A percentile compares a stretch with the other conserved stretches of the same genome.
Conservation (phyloP, 2,113 vertebrate species). For the Calidris pygmaea region DNA sequence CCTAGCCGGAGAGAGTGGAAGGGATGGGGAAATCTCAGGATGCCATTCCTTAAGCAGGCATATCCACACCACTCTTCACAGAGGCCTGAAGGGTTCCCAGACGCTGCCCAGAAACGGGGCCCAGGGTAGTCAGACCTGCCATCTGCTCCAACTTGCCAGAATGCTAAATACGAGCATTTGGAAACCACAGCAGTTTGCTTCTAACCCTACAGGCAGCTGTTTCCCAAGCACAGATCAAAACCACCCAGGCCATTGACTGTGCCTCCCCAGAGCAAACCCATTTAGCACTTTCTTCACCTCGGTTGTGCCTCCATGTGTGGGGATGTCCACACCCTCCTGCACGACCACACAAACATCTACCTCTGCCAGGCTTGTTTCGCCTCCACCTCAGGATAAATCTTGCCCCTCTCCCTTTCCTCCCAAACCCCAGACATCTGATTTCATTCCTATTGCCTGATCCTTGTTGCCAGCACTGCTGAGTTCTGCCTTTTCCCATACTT, state of each 20-base stretch:
- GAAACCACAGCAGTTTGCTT: conserved; percentile 18
- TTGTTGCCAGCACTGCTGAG: neutral
- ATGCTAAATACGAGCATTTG: conserved; percentile 9
- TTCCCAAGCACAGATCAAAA: neutral
- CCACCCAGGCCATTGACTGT: neutral
- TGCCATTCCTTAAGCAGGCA: conserved; percentile 41
- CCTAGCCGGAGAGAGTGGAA: neutral
- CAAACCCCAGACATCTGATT: neutral
- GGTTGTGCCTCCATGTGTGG: neutral
- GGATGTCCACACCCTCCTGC: neutral
- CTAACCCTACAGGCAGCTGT: neutral
- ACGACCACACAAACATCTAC: neutral
- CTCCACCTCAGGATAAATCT: neutral
- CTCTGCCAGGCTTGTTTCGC: neutral
- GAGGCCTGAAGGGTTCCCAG: neutral
- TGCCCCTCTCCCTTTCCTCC: neutral
- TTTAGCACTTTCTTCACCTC: accelerated
- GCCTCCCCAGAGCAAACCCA: neutral
- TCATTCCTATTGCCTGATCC: neutral
- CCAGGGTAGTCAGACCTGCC: neutral
- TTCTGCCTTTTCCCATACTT: neutral
- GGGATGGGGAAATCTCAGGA: neutral
- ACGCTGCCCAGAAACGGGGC: neutral
- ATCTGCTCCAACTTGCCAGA: neutral
- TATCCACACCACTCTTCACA: neutral